Evolutionary conservation across 2,113 vertebrate species (phyloP).

Genomic region (Oreocharis arfaki): DNA sequence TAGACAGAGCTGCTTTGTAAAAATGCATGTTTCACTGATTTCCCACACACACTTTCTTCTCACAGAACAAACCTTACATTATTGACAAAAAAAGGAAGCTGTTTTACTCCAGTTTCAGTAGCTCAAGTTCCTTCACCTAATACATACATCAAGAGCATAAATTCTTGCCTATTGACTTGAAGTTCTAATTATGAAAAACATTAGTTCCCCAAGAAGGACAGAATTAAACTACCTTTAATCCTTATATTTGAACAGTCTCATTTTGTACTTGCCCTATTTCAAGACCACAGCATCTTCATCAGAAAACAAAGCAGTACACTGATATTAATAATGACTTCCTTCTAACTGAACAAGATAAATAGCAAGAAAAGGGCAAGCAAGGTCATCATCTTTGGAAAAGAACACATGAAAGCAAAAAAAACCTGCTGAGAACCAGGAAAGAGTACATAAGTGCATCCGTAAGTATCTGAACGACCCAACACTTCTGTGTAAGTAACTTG

Average conservation of each 20-base stretch:
- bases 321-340: not conserved
- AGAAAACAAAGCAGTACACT: not conserved
- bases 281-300: not conserved
- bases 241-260: not conserved
- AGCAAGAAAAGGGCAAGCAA: not conserved
- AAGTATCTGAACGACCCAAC: not conserved
- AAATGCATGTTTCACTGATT: not conserved
- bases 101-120: not conserved
- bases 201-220: not conserved
- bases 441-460: accelerated
- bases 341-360: not conserved
- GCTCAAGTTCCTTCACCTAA: not conserved
- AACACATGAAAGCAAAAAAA: not conserved
- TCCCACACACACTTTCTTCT: not conserved
- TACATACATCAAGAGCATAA: not conserved
- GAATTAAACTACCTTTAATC: not conserved
- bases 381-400: not conserved
- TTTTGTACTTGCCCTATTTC: not conserved
- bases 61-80: not conserved
- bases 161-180: not conserved
- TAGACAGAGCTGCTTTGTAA: not conserved
- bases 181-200: not conserved
- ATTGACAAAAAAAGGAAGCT: not conserved
- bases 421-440: accelerated
- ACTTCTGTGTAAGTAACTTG: not conserved